These are phyloP conservation scores for Tichodroma muraria DNA, from an alignment of 2,113 vertebrate species.

Conservation along the genomic window DNA sequence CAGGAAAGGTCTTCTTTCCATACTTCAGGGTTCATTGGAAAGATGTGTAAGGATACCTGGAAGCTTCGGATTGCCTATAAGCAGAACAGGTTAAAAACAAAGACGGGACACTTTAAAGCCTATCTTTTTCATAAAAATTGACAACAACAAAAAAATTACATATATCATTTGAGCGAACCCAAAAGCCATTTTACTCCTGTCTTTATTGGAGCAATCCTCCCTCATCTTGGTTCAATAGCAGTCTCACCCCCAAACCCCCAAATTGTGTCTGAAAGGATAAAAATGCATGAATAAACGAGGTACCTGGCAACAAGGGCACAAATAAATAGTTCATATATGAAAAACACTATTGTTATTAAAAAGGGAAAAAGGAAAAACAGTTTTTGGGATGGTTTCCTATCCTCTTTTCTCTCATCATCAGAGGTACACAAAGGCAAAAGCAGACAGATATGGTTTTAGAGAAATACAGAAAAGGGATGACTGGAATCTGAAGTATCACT, in stretches of 20 bases:
- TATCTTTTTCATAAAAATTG: not conserved
- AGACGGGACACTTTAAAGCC: not conserved
- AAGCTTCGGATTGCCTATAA: slow-evolving; percentile 89
- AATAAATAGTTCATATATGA: not conserved
- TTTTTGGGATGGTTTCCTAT: not conserved
- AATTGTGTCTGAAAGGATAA: not conserved
- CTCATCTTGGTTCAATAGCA: not conserved
- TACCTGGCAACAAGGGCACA: not conserved
- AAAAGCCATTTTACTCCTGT: not conserved
- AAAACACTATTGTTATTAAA: not conserved
- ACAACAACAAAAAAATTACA: not conserved
- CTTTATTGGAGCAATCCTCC: not conserved
- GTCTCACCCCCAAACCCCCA: rapidly evolving
- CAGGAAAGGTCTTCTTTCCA: slow-evolving; percentile 93
- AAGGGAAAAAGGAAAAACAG: not conserved
- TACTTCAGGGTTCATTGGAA: slow-evolving; percentile 81
- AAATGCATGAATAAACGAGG: not conserved
- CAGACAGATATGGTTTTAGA: not conserved
- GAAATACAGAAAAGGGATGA: not conserved
- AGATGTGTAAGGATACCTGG: slow-evolving; percentile 86
- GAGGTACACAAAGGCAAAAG: rapidly evolving
- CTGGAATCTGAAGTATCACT: not conserved
- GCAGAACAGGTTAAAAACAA: not conserved
- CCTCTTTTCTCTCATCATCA: not conserved
- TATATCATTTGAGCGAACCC: not conserved